phyloP scores from a whole-genome alignment of 2,888 invertebrate genomes.

The Altica lythri region DNA sequence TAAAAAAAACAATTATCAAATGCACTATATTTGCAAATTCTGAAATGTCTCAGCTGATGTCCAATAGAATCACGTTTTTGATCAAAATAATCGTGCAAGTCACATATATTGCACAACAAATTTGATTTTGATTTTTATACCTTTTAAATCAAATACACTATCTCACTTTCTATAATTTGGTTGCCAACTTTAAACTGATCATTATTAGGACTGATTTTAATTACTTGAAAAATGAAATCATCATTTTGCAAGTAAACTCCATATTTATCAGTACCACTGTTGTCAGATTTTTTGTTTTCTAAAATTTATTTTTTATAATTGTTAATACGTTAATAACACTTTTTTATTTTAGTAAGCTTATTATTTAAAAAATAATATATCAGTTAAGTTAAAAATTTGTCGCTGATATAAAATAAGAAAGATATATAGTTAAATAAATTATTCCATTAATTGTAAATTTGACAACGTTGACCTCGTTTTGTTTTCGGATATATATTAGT shows the following conservation, averaged over 20 bases:
- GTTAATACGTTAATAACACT: too few species aligned
- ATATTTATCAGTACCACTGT: constrained; percentile 37
- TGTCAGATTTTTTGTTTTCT: too few species aligned
- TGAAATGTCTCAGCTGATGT: constrained; percentile 40
- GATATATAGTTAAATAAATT: too few species aligned
- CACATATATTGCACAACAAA: constrained; percentile 22
- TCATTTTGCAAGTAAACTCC: constrained; percentile 44
- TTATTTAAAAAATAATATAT: too few species aligned
- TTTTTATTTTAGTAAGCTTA: too few species aligned
- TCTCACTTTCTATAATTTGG: constrained; percentile 21
- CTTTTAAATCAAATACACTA: constrained; percentile 19
- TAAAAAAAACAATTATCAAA: constrained; percentile 7
- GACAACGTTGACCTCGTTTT: too few species aligned
- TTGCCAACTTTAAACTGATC: neutral
- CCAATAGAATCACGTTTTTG: constrained; percentile 12
- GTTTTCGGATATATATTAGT: too few species aligned
- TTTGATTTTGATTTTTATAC: constrained; percentile 16
- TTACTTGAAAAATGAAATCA: constrained; percentile 41
- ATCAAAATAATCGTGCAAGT: neutral
- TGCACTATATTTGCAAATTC: constrained; percentile 5
- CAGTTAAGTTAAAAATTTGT: too few species aligned
- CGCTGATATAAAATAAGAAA: too few species aligned
- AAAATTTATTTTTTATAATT: too few species aligned
- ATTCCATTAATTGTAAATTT: too few species aligned
- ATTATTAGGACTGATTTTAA: constrained; percentile 24